Base-by-base conservation (phyloP, 53 echinoderm and acorn worm species). In the Temnopleurus reevesii region DNA sequence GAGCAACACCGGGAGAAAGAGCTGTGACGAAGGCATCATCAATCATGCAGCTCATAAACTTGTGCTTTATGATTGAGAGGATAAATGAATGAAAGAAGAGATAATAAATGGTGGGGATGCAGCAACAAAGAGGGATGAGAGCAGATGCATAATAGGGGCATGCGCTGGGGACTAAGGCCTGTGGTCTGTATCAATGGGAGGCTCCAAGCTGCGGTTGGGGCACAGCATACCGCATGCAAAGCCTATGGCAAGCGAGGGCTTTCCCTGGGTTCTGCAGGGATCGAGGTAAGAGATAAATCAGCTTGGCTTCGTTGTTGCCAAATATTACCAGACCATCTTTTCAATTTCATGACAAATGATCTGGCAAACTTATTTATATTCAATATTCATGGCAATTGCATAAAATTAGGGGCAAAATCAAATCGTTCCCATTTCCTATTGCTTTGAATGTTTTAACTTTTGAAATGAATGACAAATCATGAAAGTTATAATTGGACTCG, bases 61-160 rank as follows among this genome's bases (percentile, higher is more conserved):
- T 71, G 71, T 71, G 71, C 21, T 71, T 71, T 71, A 41, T 71
- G 71, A 71, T 71, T 71, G 71, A 71, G 71, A 71, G 36, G 71
- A n/a, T n/a, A n/a, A n/a, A n/a, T n/a, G n/a, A n/a, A n/a, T n/a
- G n/a, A n/a, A n/a, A n/a, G n/a, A n/a, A n/a, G n/a, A 71, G 71
- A 21, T 71, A n/a, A 19, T 71, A 71, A 71, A 71, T 71, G 71
- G 71, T 71, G 43, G 71, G 71, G 71, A 71, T 71, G 41, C 71
- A 38, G 5, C 17, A 71, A 71, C 71, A 71, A 71, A 63, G n/a
- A 71, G 71, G 41, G 71, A 71, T 71, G 71, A 41, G 36, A 36
- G 71, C 71, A 71, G 71, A 71, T 71, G 71, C 41, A 71, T 41
- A 71, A 71, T 71, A 41, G 71, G 71, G 71, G 71, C 71, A 71